Percentiles rank a stretch among this genome's conserved stretches.
Conservation (phyloP, 2,113 vertebrate species). For the Garra rufa region DNA sequence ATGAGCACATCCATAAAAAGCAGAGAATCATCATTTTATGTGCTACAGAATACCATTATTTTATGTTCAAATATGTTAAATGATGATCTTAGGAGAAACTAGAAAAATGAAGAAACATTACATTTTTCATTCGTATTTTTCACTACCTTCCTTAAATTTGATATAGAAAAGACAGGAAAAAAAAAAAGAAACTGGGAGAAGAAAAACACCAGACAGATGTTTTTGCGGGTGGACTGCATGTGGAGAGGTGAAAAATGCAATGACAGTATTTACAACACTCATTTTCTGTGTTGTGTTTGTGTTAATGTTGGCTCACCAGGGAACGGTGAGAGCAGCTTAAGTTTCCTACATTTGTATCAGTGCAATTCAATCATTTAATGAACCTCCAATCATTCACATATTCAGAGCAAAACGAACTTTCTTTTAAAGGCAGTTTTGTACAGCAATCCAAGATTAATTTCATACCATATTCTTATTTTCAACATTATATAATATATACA, state of each 20-base stretch:
- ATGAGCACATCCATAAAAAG: constrained; percentile 35
- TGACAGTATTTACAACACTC: constrained; percentile 32
- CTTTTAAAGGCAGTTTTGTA: constrained; percentile 71
- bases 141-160: background rate
- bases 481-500: constrained; percentile 69
- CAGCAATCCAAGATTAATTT: constrained; percentile 56
- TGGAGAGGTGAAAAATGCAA: constrained; percentile 5
- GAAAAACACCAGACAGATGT: constrained; percentile 17
- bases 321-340: constrained; percentile 41
- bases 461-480: constrained; percentile 50
- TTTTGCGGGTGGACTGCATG: constrained; percentile 24
- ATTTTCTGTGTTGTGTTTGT: constrained; percentile 34
- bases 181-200: constrained; percentile 51
- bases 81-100: background rate
- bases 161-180: constrained; percentile 15
- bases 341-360: constrained; percentile 44
- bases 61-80: constrained; percentile 32
- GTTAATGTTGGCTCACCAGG: constrained; percentile 2
- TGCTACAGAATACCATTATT: constrained; percentile 44
- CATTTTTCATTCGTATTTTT: background rate
- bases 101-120: background rate
- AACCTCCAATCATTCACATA: constrained; percentile 29
- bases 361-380: constrained; percentile 40
- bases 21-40: constrained; percentile 30
- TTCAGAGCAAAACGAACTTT: constrained; percentile 63